phyloP scores from a whole-genome alignment of 2,797 vertebrate species.

The Lithobates pipiens region DNA sequence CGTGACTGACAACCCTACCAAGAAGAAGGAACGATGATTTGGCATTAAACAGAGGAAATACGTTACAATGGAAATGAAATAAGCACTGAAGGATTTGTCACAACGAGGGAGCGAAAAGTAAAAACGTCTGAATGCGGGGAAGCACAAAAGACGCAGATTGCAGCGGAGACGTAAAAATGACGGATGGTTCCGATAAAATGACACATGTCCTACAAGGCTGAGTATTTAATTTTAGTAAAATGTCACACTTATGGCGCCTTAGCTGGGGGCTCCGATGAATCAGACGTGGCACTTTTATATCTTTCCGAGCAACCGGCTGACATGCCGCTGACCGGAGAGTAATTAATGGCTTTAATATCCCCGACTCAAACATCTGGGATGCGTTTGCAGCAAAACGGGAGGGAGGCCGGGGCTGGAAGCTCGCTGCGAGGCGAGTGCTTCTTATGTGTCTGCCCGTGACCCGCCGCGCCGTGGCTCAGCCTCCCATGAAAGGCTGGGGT shows the following conservation, averaged over 20 bases:
- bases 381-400: slow-evolving; percentile 15
- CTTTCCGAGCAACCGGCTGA: slow-evolving; percentile 52
- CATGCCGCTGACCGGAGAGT: slow-evolving; percentile 59
- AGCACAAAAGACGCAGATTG: slow-evolving; percentile 54
- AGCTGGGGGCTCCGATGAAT: slow-evolving; percentile 57
- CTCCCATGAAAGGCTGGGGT: neutral
- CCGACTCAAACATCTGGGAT: slow-evolving; percentile 53
- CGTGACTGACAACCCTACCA: neutral
- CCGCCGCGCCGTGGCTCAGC: neutral
- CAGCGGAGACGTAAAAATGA: slow-evolving; percentile 59
- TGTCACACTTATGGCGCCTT: slow-evolving; percentile 58
- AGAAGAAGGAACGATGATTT: neutral
- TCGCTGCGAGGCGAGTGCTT: neutral
- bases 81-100: slow-evolving; percentile 2
- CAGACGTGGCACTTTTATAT: slow-evolving; percentile 58
- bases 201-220: slow-evolving; percentile 59
- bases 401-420: neutral
- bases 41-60: neutral
- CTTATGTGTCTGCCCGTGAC: neutral
- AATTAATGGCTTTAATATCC: slow-evolving; percentile 63
- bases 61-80: slow-evolving; percentile 6
- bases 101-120: neutral
- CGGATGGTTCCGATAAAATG: slow-evolving; percentile 56
- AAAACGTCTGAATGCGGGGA: neutral
- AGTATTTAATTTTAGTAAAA: slow-evolving; percentile 60